Base-by-base conservation (phyloP, 2,888 invertebrate genomes). In the Laothoe populi region DNA sequence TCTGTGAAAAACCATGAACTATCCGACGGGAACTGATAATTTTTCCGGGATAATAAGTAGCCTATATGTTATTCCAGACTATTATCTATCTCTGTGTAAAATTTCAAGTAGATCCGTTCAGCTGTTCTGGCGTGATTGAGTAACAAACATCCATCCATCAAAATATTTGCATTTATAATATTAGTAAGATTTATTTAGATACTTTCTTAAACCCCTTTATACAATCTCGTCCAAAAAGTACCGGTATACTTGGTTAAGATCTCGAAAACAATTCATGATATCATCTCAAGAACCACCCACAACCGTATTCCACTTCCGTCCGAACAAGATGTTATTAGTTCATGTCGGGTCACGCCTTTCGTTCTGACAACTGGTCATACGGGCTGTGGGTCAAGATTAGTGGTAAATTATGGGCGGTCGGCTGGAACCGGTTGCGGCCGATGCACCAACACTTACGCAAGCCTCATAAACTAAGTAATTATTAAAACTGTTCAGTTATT, bases 351-450 rank as follows among this genome's bases (percentile, higher is more conserved):
- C 79, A 79, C 74, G 70, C 70, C 75, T 77, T 76, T 69, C 73
- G 66, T 60, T 70, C 79, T 73, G 69, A 78, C 76, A 85, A 86
- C 86, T 84, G 81, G 85, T 82, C 78, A 73, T 75, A 81, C 86
- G 82, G n/a, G 78, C 87, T 90, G 85, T 90, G 88, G 91, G 91
- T 91, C 92, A 92, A 89, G 86, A 89, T 88, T 88, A 86, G 83
- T 83, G 81, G 84, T 83, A 86, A 87, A 84, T 87, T 86, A 88
- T 78, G 75, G 78, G 73, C 77, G 70, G 70, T 71, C 69, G 73
- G 71, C 64, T 65, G 64, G 70, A 86, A 90, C 92, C 90, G 89
- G 91, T 90, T 74, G 66, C 71, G 77, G 74, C 72, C 82, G 83
- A 87, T 87, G 88, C 88, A 87, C 82, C 69, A 77, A 72, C 72